Evolutionary conservation across 1,140 invertebrate species (phyloP).

Genomic region (Zaprionus lachaisei): DNA sequence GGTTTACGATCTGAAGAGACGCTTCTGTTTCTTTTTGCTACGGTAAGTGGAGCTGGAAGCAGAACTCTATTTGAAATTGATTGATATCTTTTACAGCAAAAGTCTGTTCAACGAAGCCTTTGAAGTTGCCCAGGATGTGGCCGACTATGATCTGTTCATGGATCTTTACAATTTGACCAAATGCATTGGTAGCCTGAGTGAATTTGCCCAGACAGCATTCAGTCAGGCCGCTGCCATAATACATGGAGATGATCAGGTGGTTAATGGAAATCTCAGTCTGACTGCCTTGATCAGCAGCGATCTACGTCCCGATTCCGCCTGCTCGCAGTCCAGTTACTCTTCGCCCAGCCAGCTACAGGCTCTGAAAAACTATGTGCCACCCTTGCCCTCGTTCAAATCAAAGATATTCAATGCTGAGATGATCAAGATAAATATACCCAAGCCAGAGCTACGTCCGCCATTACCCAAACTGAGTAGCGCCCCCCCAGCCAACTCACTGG

Average conservation of each 20-base stretch:
- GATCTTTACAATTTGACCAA: conserved; percentile 93
- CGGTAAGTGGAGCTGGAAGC: conserved; percentile 84
- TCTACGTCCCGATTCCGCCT: conserved; percentile 84
- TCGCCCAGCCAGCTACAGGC: conserved; percentile 76
- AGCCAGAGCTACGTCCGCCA: conserved; percentile 72
- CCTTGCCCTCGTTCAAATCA: conserved; percentile 78
- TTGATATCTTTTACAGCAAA: conserved; percentile 85
- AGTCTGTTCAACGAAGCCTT: conserved; percentile 94
- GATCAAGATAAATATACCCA: conserved; percentile 84
- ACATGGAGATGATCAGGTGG: conserved; percentile 81
- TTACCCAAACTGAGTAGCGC: conserved; percentile 47
- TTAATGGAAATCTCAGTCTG: conserved; percentile 86
- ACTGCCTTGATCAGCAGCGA: conserved; percentile 77
- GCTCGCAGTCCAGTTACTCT: conserved; percentile 86
- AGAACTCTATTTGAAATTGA: background rate
- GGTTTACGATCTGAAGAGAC: conserved; percentile 89
- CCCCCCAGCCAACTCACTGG: conserved; percentile 46
- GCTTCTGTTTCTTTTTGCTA: conserved; percentile 92
- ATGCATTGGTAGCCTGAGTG: conserved; percentile 87
- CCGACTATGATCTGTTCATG: conserved; percentile 92
- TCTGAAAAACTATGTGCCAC: conserved; percentile 82
- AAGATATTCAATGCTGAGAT: conserved; percentile 80
- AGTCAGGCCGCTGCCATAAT: conserved; percentile 89
- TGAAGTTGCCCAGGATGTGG: conserved; percentile 92
- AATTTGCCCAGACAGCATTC: conserved; percentile 91